Evolutionary conservation across 2,888 invertebrate species (phyloP).

Genomic region (Omphaloscelis lunosa): DNA sequence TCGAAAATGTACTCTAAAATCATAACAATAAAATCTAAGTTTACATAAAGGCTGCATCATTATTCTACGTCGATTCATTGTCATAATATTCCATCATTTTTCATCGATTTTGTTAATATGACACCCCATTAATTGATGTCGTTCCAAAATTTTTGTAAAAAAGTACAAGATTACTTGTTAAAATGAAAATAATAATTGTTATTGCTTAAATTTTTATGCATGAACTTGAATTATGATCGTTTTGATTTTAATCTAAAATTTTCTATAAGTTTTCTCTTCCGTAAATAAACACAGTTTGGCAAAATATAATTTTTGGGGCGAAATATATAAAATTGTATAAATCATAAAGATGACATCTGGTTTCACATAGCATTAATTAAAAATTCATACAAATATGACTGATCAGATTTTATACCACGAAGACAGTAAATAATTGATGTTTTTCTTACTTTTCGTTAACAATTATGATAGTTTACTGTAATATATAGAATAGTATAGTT

Average conservation of each 20-base stretch:
- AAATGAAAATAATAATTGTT: conserved; percentile 43
- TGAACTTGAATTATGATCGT: conserved; percentile 34
- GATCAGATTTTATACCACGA: conserved; percentile 62
- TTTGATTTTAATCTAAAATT: conserved; percentile 19
- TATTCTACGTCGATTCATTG: conserved; percentile 61
- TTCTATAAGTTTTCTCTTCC: not conserved
- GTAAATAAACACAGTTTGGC: not conserved
- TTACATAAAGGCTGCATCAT: conserved; percentile 72
- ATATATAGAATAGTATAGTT: conserved; percentile 72
- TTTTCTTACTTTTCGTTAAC: conserved; percentile 64
- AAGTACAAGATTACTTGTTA: conserved; percentile 34
- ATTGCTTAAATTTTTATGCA: conserved; percentile 21
- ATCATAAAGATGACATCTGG: conserved; percentile 30
- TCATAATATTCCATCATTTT: conserved; percentile 61
- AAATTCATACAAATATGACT: conserved; percentile 65
- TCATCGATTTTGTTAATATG: conserved; percentile 63
- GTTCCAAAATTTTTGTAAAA: conserved; percentile 53
- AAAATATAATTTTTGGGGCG: not conserved
- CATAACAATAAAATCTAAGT: conserved; percentile 69
- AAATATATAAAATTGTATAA: conserved; percentile 8
- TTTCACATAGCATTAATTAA: conserved; percentile 52
- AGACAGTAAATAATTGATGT: conserved; percentile 67
- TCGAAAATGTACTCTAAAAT: conserved; percentile 74
- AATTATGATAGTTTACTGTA: conserved; percentile 69
- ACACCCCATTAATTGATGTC: conserved; percentile 60